phyloP scores from a whole-genome alignment of 2,113 vertebrate species.

The Muntiacus reevesi region DNA sequence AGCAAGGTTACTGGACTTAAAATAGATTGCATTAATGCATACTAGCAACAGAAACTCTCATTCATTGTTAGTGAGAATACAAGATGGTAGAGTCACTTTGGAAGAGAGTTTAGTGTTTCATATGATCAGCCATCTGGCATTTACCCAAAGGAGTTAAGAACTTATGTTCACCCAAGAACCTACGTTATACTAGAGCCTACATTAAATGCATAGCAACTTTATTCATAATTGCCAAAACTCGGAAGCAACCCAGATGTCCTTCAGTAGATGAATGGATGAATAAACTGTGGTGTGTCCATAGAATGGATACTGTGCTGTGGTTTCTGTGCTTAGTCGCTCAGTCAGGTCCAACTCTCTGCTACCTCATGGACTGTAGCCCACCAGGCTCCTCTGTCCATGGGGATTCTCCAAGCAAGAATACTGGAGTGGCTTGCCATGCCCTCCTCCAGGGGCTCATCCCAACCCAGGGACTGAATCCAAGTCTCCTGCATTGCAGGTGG shows the following conservation, averaged over 20 bases:
- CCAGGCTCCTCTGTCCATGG: background rate
- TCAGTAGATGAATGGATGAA: background rate
- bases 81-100: background rate
- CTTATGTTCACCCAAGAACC: background rate
- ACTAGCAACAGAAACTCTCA: background rate
- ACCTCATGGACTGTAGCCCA: background rate
- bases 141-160: background rate
- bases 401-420: background rate
- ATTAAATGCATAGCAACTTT: background rate
- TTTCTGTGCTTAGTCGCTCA: background rate
- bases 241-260: background rate
- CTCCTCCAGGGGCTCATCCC: background rate
- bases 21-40: background rate
- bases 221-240: background rate
- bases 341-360: background rate
- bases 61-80: background rate
- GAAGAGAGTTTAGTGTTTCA: background rate
- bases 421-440: background rate
- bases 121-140: background rate
- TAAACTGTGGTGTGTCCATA: background rate
- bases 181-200: background rate
- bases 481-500: background rate
- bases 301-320: background rate
- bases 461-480: background rate
- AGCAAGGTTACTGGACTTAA: background rate